phyloP scores from a whole-genome alignment of 2,113 vertebrate species.

The Sylvicapra grimmia region DNA sequence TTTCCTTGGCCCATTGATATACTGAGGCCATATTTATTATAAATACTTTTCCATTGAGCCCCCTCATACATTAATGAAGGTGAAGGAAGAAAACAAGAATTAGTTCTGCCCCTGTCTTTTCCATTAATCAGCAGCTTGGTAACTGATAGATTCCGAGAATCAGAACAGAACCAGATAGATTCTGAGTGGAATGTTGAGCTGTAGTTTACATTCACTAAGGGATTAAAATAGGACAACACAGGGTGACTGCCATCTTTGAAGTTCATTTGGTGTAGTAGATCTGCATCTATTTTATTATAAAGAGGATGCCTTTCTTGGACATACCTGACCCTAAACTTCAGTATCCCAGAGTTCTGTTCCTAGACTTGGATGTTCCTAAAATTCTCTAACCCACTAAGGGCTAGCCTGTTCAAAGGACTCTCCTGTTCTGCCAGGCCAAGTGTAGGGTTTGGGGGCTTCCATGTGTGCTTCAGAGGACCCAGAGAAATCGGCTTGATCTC shows the following conservation, averaged over 20 bases:
- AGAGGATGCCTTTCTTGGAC: neutral
- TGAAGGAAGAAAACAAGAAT: neutral
- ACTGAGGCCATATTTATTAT: neutral
- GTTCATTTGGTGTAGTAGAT: neutral
- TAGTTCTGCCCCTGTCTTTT: neutral
- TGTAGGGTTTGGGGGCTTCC: neutral
- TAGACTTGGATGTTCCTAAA: neutral
- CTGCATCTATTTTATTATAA: neutral
- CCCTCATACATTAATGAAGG: neutral
- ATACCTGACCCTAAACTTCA: neutral
- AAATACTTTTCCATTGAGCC: neutral
- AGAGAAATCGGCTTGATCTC: neutral
- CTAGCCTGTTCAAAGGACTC: neutral
- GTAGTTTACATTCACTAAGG: neutral
- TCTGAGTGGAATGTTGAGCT: neutral
- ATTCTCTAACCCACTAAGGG: neutral
- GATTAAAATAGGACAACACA: neutral
- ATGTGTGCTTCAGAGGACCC: neutral
- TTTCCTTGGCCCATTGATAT: slow-evolving; percentile 3
- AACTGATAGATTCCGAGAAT: neutral
- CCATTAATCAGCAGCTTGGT: neutral
- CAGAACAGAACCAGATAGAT: neutral
- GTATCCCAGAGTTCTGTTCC: neutral
- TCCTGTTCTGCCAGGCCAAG: neutral
- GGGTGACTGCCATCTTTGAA: neutral